A percentile compares a stretch with the other conserved stretches of the same genome.
Conservation (phyloP, 1,140 invertebrate genomes). For the Listronotus bonariensis region DNA sequence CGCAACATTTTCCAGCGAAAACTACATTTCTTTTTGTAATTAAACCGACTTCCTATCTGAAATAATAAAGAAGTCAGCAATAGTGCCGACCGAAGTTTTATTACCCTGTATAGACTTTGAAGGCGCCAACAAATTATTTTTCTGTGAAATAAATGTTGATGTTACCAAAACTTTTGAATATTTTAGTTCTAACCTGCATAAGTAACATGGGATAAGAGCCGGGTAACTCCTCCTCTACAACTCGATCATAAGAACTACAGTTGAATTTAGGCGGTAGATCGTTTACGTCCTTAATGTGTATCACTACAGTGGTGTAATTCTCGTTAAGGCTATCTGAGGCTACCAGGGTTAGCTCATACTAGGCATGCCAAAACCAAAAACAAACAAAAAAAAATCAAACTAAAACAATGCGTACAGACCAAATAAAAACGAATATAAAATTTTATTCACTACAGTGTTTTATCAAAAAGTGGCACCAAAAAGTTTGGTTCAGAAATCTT, state of each 20-base stretch:
- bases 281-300: constrained; percentile 79
- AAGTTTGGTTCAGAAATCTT: no score
- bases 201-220: constrained; percentile 64
- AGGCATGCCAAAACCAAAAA: constrained; percentile 45
- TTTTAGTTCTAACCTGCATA: constrained; percentile 64
- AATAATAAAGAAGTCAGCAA: no score
- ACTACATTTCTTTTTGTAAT: no score
- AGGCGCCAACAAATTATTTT: no score
- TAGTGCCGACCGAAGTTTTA: no score
- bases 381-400: constrained; percentile 36
- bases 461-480: no score
- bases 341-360: constrained; percentile 86
- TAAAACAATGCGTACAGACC: constrained; percentile 18
- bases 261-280: constrained; percentile 81
- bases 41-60: no score
- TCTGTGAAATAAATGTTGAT: no score
- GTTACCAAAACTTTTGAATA: no score
- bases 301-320: constrained; percentile 77
- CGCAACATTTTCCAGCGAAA: no score
- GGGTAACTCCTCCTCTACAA: constrained; percentile 69
- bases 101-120: no score
- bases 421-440: not conserved
- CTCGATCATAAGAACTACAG: constrained; percentile 67
- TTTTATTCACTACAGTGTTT: no score
- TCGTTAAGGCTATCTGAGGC: constrained; percentile 86